Conservation (phyloP, 2,797 vertebrate genomes). For the Etheostoma perlongum region DNA sequence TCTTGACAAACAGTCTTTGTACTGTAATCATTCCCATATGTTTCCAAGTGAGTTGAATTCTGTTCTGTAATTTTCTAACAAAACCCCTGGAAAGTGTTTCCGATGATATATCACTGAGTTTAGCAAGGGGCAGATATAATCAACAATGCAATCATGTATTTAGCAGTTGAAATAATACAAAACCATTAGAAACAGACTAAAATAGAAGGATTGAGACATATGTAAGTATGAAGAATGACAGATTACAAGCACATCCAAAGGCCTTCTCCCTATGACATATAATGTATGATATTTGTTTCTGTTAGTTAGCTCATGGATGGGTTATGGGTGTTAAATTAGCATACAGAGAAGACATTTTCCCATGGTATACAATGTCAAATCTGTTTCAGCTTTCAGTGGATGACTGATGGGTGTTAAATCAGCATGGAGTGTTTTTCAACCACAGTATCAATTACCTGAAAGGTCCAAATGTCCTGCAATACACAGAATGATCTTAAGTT, state of each 20-base stretch:
- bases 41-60: constrained; percentile 27
- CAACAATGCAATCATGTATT: constrained; percentile 20
- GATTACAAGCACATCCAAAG: constrained; percentile 1
- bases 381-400: constrained; percentile 47
- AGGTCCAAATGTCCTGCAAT: constrained; percentile 46
- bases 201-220: constrained; percentile 7
- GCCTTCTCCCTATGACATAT: constrained; percentile 8
- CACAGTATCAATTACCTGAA: constrained; percentile 36
- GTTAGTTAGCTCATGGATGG: constrained; percentile 18
- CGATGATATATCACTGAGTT: constrained; percentile 17
- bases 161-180: constrained; percentile 13
- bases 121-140: constrained; percentile 15
- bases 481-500: constrained; percentile 39
- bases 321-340: constrained; percentile 27
- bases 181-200: constrained; percentile 26
- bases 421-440: constrained; percentile 46
- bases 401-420: constrained; percentile 63
- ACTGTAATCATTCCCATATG: constrained; percentile 41
- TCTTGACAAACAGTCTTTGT: constrained; percentile 52
- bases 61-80: constrained; percentile 23
- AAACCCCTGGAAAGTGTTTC: constrained; percentile 39
- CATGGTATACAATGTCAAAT: constrained; percentile 56
- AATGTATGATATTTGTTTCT: constrained; percentile 28
- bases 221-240: background rate
- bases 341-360: constrained; percentile 57